phyloP scores from a whole-genome alignment of 2,797 vertebrate genomes.

The Enteromius mattozi region DNA sequence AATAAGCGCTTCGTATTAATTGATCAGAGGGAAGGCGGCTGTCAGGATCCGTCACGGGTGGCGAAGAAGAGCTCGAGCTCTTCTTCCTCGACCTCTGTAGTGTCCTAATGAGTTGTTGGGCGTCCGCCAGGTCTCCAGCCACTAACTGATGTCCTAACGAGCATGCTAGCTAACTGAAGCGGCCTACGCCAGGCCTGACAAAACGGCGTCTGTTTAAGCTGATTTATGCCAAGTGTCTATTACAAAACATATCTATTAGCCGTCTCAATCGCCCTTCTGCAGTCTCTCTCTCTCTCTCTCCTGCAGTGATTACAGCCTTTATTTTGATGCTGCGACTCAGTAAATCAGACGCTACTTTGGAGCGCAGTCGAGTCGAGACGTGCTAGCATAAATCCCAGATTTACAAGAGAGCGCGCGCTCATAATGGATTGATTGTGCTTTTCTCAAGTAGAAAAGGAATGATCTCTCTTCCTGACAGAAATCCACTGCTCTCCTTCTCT shows the following conservation, averaged over 20 bases:
- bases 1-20: conserved; percentile 88
- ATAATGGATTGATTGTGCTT: conserved; percentile 65
- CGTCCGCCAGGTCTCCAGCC: conserved; percentile 66
- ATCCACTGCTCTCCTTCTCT: conserved; percentile 55
- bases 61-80: conserved; percentile 61
- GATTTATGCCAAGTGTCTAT: conserved; percentile 38
- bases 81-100: conserved; percentile 54
- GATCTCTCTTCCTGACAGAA: conserved; percentile 61
- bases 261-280: conserved; percentile 19
- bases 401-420: conserved; percentile 60
- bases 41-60: conserved; percentile 82
- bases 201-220: conserved; percentile 8
- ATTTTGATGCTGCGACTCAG: conserved; percentile 61
- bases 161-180: conserved; percentile 71
- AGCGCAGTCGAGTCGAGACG: conserved; percentile 51
- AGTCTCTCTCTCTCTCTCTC: conserved; percentile 44
- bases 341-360: conserved; percentile 61
- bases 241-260: conserved; percentile 39
- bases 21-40: conserved; percentile 83
- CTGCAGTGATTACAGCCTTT: conserved; percentile 59
- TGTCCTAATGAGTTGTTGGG: conserved; percentile 70
- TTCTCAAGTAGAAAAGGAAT: conserved; percentile 62
- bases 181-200: background rate
- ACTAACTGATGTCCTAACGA: conserved; percentile 79
- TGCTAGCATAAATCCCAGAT: conserved; percentile 61